Evolutionary conservation across 2,888 invertebrate genomes (phyloP).

Genomic region (Drosophila atroscutellata): DNA sequence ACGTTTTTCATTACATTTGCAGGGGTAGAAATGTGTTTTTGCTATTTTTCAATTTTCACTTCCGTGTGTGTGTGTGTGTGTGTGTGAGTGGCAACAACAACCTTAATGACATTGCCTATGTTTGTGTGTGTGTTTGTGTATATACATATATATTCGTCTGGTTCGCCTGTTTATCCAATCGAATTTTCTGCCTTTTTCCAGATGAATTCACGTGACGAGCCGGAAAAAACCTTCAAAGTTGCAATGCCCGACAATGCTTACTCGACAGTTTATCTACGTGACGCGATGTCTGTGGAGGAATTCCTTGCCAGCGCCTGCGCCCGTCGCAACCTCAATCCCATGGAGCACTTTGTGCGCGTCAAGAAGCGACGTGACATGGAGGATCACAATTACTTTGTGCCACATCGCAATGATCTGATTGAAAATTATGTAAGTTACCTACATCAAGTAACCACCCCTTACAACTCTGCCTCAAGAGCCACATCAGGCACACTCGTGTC

Average conservation of each 20-base stretch:
- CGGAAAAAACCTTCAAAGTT: conserved; percentile 95
- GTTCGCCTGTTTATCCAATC: conserved; percentile 65
- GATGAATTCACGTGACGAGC: conserved; percentile 94
- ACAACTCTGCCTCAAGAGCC: conserved; percentile 2
- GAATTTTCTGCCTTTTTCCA: conserved; percentile 86
- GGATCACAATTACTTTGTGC: conserved; percentile 98
- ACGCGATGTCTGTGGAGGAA: conserved; percentile 98
- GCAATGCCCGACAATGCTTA: conserved; percentile 93
- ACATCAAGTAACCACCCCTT: conserved; percentile 3
- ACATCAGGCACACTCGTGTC: background rate
- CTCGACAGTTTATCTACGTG: conserved; percentile 94
- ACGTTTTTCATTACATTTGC: conserved; percentile 77
- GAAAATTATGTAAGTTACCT: conserved; percentile 94
- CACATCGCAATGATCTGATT: conserved; percentile 96
- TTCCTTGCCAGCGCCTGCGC: conserved; percentile 96
- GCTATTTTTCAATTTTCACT: conserved; percentile 79
- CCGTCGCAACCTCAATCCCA: conserved; percentile 95
- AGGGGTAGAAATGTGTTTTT: conserved; percentile 70
- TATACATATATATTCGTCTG: conserved; percentile 40
- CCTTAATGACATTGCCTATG: conserved; percentile 57
- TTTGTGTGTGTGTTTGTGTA: conserved; percentile 25
- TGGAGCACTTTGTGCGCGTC: conserved; percentile 97
- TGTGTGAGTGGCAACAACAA: conserved; percentile 35
- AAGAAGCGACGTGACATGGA: conserved; percentile 97
- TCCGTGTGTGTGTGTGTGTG: conserved; percentile 52